Conservation (phyloP, 1,140 invertebrate genomes). For the Pseudomyrmex sp. region DNA sequence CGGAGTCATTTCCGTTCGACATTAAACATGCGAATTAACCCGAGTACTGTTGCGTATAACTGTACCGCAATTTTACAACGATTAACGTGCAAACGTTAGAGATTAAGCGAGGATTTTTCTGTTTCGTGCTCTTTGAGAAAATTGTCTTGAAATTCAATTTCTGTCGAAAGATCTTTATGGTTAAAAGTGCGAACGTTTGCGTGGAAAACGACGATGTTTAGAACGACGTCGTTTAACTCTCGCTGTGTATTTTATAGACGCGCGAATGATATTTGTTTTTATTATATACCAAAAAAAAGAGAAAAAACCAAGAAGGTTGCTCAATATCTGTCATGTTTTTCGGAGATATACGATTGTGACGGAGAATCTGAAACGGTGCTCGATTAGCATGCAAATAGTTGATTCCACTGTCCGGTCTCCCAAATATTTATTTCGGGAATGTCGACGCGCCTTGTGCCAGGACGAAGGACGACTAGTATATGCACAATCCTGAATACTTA, state of each 20-base stretch:
- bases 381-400: constrained; percentile 63
- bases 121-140: background rate
- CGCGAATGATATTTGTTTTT: too few relatives aligned
- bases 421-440: constrained; percentile 52
- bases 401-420: background rate
- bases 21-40: constrained; percentile 50
- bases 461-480: constrained; percentile 58
- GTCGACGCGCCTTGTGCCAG: constrained; percentile 16
- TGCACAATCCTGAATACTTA: constrained; percentile 11
- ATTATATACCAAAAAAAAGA: too few relatives aligned
- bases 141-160: constrained; percentile 13
- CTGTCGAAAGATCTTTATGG: background rate
- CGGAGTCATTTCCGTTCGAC: constrained; percentile 41
- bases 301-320: background rate
- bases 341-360: constrained; percentile 19
- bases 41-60: constrained; percentile 57
- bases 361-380: background rate
- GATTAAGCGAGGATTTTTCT: constrained; percentile 12
- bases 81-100: constrained; percentile 15
- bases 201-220: background rate
- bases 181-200: background rate
- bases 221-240: too few relatives aligned
- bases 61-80: constrained; percentile 46
- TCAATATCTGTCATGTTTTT: constrained; percentile 7
- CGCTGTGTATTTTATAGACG: too few relatives aligned